Evolutionary conservation across 1,140 invertebrate genomes (phyloP), one percentile per base, ranked within the genome.

Genomic region (Eueides isabella): DNA sequence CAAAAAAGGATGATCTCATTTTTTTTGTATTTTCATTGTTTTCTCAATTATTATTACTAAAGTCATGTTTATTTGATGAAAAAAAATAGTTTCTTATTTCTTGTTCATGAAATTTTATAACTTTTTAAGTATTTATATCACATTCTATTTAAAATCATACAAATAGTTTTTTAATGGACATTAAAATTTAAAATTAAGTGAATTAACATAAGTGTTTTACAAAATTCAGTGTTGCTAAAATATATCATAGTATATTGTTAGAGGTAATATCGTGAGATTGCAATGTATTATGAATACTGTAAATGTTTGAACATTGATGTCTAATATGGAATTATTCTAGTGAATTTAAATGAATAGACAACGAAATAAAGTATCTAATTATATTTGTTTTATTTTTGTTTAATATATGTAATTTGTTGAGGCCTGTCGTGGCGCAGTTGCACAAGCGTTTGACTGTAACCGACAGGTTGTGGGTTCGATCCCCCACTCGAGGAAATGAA

Each of bases 321-420:
- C 65, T 30, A 38, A 38, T 66, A 67, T 67, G 6, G 26, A 68
- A 68, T 73, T 41, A 73, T 41, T 35, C 30, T 71, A 71, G 65
- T 67, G 35, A 67, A 71, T 63, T 61, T 64, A 69, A 65, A 66
- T 61, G 62, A 71, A 71, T 75, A 75, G 65, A 73, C 74, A 75
- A 75, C 74, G 74, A 75, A 75, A 67, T 71, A 71, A 75, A 71
- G 64, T 35, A 33, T 67, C 30, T 62, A 29, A 67, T 62, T 67
- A 66, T 75, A 64, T 70, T 61, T 33, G 31, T 65, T 70, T 66
- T 48, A 11, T 66, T 70, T 61, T 31, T 1, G 14, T 35, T 35
- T 35, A 35, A 35, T 35, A 16, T 38, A 16, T 9, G 12, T 33
- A 12, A 4, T 11, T 35, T 4, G 35, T 38, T 2, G 4, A 38